Percentiles rank a stretch among this genome's conserved stretches.
These are phyloP conservation scores for Drosophila funebris DNA, from an alignment of 1,140 invertebrate species.

Conservation along the genomic window DNA sequence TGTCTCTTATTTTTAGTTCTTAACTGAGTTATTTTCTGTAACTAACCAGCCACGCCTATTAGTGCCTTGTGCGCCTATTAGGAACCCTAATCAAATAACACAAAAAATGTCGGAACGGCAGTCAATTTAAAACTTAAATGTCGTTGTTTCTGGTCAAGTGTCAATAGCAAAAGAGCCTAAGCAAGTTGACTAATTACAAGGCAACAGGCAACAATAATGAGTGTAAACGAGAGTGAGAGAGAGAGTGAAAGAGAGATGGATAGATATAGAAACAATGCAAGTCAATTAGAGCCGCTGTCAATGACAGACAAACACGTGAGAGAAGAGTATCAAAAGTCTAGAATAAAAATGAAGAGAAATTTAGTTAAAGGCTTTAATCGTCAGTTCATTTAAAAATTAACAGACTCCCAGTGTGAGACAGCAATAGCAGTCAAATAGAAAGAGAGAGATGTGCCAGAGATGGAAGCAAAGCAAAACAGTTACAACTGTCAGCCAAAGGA, in stretches of 20 bases:
- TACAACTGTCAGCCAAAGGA: conserved; percentile 78
- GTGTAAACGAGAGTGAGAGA: not conserved
- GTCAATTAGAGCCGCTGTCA: conserved; percentile 72
- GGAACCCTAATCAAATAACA: conserved; percentile 30
- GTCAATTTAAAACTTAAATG: conserved; percentile 57
- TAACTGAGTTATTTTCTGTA: no score
- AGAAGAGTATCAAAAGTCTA: not conserved
- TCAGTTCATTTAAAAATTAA: conserved; percentile 57
- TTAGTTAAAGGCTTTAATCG: conserved; percentile 49
- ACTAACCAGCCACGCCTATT: no score
- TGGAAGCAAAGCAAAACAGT: conserved; percentile 55
- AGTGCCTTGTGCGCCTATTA: not conserved
- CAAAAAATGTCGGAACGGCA: not conserved
- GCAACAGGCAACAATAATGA: conserved; percentile 3
- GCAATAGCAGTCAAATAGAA: conserved; percentile 2
- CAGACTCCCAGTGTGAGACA: conserved; percentile 24
- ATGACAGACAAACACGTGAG: conserved; percentile 41
- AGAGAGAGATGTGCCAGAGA: conserved; percentile 4
- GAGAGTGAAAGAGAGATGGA: not conserved
- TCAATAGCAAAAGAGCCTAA: conserved; percentile 65
- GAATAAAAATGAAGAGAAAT: conserved; percentile 5
- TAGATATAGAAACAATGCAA: conserved; percentile 45
- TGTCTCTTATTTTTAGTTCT: no score
- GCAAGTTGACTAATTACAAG: conserved; percentile 64
- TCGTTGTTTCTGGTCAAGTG: conserved; percentile 53